Conservation (phyloP, 2,888 invertebrate genomes). For the Chymomyza procnemis region DNA sequence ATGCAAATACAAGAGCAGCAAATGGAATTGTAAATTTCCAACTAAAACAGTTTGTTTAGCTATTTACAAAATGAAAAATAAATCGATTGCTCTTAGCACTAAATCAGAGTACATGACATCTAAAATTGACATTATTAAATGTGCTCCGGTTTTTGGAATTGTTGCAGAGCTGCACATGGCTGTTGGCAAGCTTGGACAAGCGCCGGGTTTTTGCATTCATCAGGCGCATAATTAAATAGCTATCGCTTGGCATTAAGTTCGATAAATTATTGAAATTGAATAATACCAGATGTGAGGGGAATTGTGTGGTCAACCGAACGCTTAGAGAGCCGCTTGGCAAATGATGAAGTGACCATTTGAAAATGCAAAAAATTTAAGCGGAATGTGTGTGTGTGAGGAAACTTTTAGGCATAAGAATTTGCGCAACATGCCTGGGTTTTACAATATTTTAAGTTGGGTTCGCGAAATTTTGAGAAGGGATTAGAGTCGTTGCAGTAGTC, state of each 20-base stretch:
- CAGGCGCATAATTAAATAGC: constrained; percentile 14
- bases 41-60: not conserved
- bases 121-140: constrained; percentile 55
- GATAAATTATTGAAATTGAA: constrained; percentile 17
- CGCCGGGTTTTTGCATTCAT: not conserved
- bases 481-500: no score
- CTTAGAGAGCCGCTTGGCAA: not conserved
- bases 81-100: constrained; percentile 3
- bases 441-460: no score
- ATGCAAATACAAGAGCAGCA: not conserved
- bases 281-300: not conserved
- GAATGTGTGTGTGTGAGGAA: no score
- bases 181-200: not conserved
- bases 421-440: no score
- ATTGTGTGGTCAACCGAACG: not conserved
- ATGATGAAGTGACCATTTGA: not conserved
- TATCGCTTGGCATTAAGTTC: constrained; percentile 12
- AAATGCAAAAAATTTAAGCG: not conserved
- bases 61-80: not conserved
- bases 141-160: not conserved
- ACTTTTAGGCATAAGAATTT: no score
- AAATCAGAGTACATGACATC: constrained; percentile 33
- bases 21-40: not conserved
- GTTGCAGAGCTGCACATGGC: constrained; percentile 9
- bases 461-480: no score